Evolutionary conservation across 2,113 vertebrate species (phyloP), one percentile per base, ranked within the genome.

Genomic region (Sinocyclocheilus maitianheensis): DNA sequence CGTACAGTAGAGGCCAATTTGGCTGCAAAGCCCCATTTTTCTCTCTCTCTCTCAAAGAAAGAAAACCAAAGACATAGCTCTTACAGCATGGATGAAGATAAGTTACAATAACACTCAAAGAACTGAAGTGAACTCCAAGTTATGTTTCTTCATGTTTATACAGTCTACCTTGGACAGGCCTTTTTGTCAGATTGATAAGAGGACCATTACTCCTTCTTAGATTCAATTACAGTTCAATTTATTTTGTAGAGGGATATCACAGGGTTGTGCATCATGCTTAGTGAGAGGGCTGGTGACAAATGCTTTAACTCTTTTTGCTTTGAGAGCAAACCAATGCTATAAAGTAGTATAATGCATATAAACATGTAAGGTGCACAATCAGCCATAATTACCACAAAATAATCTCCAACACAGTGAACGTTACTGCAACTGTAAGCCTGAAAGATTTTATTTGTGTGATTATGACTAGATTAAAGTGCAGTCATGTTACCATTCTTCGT

Each of bases 1-100:
- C 48, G 40, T 69, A 72, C 84, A 87, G 75, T 81, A 67, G 53
- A 85, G 79, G 71, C 10, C 79, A 81, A 83, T 84, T 89, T 86
- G 86, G 87, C 63, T 16, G 78, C 13, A n/a, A 77, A 53, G 13
- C 48, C 20, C 18, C 13, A 16, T 20, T 69, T 84, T 67, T 76
- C 26, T 26, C 26, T 26, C 26, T 78, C 46, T 0, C 62, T 60
- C 83, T 69, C 55, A 80, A 40, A 85, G 81, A 89, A 89, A 89
- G 82, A 89, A 22, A 89, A 87, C 55, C 67, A 67, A 84, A 37
- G 81, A 75, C 75, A 86, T 26, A 60, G 60, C 20, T 80, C 67
- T 40, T 87, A 75, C 13, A 86, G 8, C 40, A 79, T 76, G 8
- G 55, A 76, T 51, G 48, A 26, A 69, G 30, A 58, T 76, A 67